Evolutionary conservation across 2,113 vertebrate genomes (phyloP).

Genomic region (Chionodraco myersi): DNA sequence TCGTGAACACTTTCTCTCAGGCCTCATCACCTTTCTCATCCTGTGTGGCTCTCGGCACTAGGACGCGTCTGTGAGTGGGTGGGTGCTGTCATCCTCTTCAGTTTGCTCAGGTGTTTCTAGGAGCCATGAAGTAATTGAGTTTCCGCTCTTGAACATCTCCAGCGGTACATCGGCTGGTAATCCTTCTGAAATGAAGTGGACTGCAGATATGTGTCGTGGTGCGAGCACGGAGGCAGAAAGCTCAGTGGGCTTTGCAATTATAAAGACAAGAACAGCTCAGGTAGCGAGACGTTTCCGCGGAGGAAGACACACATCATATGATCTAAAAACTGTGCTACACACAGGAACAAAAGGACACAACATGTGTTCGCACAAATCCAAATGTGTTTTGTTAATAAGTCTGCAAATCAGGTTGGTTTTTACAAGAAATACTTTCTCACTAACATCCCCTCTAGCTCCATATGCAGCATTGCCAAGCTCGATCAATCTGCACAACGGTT

Average conservation of each 20-base stretch:
- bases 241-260: slow-evolving; percentile 13
- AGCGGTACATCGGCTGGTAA: slow-evolving; percentile 67
- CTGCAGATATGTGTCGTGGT: slow-evolving; percentile 46
- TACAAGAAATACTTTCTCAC: background rate
- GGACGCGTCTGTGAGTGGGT: slow-evolving; percentile 60
- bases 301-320: slow-evolving; percentile 15
- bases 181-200: slow-evolving; percentile 73
- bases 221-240: slow-evolving; percentile 21
- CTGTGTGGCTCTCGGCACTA: slow-evolving; percentile 25
- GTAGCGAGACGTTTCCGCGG: slow-evolving; percentile 10
- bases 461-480: background rate
- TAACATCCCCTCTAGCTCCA: background rate
- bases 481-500: slow-evolving; percentile 17
- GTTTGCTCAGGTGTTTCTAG: slow-evolving; percentile 78
- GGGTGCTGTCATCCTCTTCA: slow-evolving; percentile 58
- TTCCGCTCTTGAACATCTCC: slow-evolving; percentile 66
- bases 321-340: background rate
- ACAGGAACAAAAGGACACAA: background rate
- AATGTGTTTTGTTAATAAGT: slow-evolving; percentile 1
- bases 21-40: slow-evolving; percentile 17
- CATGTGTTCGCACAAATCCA: background rate
- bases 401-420: background rate
- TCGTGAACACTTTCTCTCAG: slow-evolving; percentile 38
- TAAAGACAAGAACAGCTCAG: slow-evolving; percentile 32
- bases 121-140: slow-evolving; percentile 79